A percentile compares a stretch with the other conserved stretches of the same genome.
These are phyloP conservation scores for Schizopygopsis malacanthus DNA, from an alignment of 2,797 vertebrate genomes.

Conservation along the genomic window DNA sequence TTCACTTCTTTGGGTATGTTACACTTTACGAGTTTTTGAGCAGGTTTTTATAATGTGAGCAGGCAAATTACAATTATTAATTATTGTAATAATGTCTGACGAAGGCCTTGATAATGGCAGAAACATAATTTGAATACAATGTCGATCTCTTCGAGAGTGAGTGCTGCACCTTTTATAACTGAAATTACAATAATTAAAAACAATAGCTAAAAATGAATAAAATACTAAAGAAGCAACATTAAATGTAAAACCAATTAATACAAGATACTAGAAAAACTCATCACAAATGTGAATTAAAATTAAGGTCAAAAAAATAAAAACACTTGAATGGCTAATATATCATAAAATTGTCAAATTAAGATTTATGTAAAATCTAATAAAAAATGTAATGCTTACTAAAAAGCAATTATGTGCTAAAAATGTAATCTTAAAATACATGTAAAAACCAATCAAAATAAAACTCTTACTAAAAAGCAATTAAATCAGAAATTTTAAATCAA, in stretches of 20 bases:
- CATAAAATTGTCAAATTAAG: background rate
- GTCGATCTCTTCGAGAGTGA: too few species aligned
- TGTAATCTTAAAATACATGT: background rate
- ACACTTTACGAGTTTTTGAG: background rate
- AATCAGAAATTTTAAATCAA: background rate
- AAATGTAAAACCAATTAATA: background rate
- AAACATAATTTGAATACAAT: too few species aligned
- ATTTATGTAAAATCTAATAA: background rate
- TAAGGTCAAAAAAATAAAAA: background rate
- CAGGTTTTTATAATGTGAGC: background rate
- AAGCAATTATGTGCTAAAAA: background rate
- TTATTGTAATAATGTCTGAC: too few species aligned
- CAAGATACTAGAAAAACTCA: background rate
- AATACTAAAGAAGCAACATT: background rate
- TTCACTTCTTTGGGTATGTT: background rate
- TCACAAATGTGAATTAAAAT: background rate
- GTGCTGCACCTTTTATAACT: too few species aligned
- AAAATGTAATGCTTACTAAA: too few species aligned
- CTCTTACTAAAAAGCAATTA: background rate
- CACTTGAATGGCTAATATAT: background rate
- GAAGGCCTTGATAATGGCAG: too few species aligned
- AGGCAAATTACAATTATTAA: too few species aligned
- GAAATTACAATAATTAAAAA: background rate
- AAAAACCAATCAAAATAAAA: background rate
- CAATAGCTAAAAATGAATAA: background rate